Evolutionary conservation across 2,888 invertebrate species (phyloP), one percentile per base, ranked within the genome.

Genomic region (Ophioninae sp.): DNA sequence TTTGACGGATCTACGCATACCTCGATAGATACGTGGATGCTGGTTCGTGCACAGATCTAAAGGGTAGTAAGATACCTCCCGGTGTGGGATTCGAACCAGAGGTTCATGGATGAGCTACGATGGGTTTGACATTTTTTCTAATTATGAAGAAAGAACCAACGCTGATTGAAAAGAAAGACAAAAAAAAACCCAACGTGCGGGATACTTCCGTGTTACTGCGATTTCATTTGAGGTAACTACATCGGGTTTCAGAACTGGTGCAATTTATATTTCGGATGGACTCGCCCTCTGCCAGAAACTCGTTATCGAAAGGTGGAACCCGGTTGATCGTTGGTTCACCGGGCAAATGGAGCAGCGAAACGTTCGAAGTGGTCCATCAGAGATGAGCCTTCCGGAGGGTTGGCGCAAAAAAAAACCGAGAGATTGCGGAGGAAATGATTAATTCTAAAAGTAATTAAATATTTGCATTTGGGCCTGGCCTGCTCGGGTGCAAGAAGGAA

Each of bases 1-100:
- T 79, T 84, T 84, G 76, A 82, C 61, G 30, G 67, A 79, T 72
- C 70, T 64, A 39, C 41, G 8, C 61, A 39, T 74, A 64, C 56
- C 17, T 56, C 7, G 17, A 7, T 21, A 41, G 6, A 21, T 50
- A 30, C 8, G 21, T 59, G 17, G 20, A 64, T 64, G n/a, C 30
- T 17, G 37, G 17, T 64, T n/a, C 13, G 21, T 61, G 17, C 17
- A 23, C 2, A 72, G 39, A 17, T 41, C 21, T 21, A 13, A 41
- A 23, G 23, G 44, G 2, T 61, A 21, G 3, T 44, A 57, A 61
- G 41, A 59, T 37, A 30, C 30, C 20, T 59, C 41, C 41, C 30
- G 6, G 41, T 57, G 6, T 56, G 3, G 0, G 10, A 72, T 17
- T 8, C 41, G 17, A 20, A 6, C 17, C 17, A 41, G 41, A 72